Percentiles rank a stretch among this genome's conserved stretches.
Conservation (phyloP, 2,113 vertebrate genomes). For the Phycodurus eques region DNA sequence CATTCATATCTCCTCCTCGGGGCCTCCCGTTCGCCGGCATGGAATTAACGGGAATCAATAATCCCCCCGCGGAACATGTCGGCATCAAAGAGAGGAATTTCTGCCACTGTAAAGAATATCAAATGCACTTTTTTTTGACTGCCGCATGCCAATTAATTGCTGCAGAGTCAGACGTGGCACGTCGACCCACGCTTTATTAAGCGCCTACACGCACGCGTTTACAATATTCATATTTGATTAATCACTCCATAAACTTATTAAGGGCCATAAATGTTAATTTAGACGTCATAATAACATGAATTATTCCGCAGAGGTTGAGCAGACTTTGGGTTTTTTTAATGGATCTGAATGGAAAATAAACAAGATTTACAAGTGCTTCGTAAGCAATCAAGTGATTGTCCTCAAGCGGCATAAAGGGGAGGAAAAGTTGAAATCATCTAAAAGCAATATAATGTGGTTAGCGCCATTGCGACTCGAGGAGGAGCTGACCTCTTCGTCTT, state of each 20-base stretch:
- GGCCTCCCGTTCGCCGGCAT: constrained; percentile 23
- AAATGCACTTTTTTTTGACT: constrained; percentile 26
- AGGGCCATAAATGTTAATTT: not conserved
- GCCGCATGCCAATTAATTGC: constrained; percentile 28
- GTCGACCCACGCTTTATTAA: constrained; percentile 22
- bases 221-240: constrained; percentile 10
- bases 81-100: constrained; percentile 52
- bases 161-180: constrained; percentile 17
- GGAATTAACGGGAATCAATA: constrained; percentile 60
- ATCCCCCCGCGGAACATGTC: constrained; percentile 25
- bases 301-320: constrained; percentile 6
- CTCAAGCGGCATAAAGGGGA: constrained; percentile 45
- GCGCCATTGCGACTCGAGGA: constrained; percentile 28
- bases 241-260: constrained; percentile 15
- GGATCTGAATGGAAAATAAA: constrained; percentile 39
- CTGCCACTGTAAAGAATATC: constrained; percentile 43
- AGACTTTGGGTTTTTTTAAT: constrained; percentile 15
- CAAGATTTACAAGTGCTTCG: constrained; percentile 39
- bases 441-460: constrained; percentile 59
- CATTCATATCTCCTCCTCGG: constrained; percentile 23
- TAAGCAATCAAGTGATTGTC: constrained; percentile 53
- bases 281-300: not conserved
- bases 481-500: constrained; percentile 14
- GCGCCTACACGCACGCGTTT: not conserved
- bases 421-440: constrained; percentile 54